A percentile compares a stretch with the other conserved stretches of the same genome.
phyloP scores from a whole-genome alignment of 2,797 vertebrate species.

The Neopelma chrysocephalum region DNA sequence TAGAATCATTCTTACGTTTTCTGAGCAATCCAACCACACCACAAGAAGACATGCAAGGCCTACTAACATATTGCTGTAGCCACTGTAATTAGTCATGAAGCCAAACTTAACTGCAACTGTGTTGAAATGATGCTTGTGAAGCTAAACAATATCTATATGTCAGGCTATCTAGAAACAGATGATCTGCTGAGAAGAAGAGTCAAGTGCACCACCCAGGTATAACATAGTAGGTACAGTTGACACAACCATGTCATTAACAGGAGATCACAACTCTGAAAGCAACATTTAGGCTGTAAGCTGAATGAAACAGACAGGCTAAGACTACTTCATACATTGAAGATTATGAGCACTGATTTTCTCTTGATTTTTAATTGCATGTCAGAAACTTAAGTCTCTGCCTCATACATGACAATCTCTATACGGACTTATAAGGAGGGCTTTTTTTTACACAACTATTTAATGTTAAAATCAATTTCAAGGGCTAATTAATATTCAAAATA shows the following conservation, averaged over 20 bases:
- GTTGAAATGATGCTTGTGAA: background rate
- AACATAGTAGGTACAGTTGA: background rate
- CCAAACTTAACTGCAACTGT: background rate
- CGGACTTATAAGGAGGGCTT: accelerated
- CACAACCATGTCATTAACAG: background rate
- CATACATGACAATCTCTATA: background rate
- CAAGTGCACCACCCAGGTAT: background rate
- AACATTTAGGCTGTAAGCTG: background rate
- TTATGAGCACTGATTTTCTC: background rate
- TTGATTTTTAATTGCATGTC: background rate
- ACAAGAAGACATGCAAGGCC: background rate
- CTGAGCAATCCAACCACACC: background rate
- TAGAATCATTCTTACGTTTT: background rate
- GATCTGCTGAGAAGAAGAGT: background rate
- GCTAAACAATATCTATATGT: background rate
- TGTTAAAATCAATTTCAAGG: background rate
- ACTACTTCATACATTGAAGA: background rate
- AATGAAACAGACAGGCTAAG: background rate
- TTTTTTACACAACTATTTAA: background rate
- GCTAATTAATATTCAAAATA: background rate
- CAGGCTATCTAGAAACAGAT: background rate
- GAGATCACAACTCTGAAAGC: background rate
- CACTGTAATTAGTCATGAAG: background rate
- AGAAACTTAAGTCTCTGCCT: background rate
- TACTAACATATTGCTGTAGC: background rate